Conservation (phyloP, 2,888 invertebrate species). For the Heteropelma amictum region DNA sequence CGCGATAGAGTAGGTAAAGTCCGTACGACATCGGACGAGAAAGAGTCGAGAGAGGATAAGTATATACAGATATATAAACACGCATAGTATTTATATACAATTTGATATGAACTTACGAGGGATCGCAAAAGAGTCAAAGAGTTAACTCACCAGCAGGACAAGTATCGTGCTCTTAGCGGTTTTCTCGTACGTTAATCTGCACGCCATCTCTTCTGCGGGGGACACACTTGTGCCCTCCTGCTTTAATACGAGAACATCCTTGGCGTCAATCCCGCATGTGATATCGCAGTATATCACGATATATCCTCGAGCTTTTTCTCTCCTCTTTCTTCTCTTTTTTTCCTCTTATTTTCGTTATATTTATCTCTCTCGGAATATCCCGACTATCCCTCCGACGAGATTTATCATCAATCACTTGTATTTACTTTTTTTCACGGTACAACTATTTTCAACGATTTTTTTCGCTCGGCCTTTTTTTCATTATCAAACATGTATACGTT, state of each 20-base stretch:
- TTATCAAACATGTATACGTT: background rate
- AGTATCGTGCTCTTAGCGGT: slow-evolving; percentile 73
- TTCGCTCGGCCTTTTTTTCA: too few species aligned
- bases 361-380: slow-evolving; percentile 42
- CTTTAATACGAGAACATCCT: slow-evolving; percentile 52
- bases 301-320: background rate
- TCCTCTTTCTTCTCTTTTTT: slow-evolving; percentile 18
- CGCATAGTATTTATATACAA: too few species aligned
- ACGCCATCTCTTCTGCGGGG: slow-evolving; percentile 73
- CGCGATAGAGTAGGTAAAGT: slow-evolving; percentile 49
- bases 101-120: slow-evolving; percentile 22
- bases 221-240: slow-evolving; percentile 56
- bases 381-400: background rate
- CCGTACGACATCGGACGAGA: slow-evolving; percentile 28
- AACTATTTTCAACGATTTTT: background rate
- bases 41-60: background rate
- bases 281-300: slow-evolving; percentile 19
- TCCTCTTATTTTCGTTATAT: slow-evolving; percentile 28
- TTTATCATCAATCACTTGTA: slow-evolving; percentile 17
- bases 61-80: background rate
- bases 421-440: slow-evolving; percentile 10
- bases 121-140: slow-evolving; percentile 49
- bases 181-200: slow-evolving; percentile 70
- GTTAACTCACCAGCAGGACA: slow-evolving; percentile 73
- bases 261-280: slow-evolving; percentile 44